Evolutionary conservation across 2,113 vertebrate species (phyloP), one percentile per base, ranked within the genome.

Genomic region (Erythrocercus mccallii): DNA sequence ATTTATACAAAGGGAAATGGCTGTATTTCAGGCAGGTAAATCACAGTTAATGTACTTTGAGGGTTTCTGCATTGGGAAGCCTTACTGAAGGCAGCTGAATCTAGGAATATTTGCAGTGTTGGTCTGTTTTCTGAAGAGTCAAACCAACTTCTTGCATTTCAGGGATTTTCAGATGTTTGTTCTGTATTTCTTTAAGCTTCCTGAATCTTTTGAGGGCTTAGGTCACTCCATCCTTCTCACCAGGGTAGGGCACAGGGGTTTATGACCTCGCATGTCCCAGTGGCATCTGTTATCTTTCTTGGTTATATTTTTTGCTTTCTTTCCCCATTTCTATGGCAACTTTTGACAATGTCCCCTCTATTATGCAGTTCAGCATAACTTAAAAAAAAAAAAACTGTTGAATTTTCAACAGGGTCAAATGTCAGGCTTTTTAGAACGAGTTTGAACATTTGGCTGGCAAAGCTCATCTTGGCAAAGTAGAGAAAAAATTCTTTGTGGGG

Each of bases 331-430:
- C 72, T 88, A 31, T 90, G 68, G 51, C 53, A 87, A 72, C 65
- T 87, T 94, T 58, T 79, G 31, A 86, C n/a, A 47, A 37, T 25
- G 35, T 74, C 45, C 30, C 6, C 60, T 83, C 76, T 83, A 64
- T 90, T 94, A 92, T 80, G 60, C 88, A 71, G 80, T 73, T 93
- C 64, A 74, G 47, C 4, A 4, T 56, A 85, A 81, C 66, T 57
- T 84, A 6, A 15, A 9, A 45, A 60, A 83, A 82, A 16, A 30
- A 28, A 6, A 58, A 1, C 50, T 44, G 24, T 83, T 92, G 86
- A 13, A 88, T 94, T 92, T 97, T 90, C 50, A 94, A 5, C 56
- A 83, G 71, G 74, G 86, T 93, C 64, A 90, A 54, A 70, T 94
- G 86, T 92, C 88, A 81, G 48, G 42, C 33, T 86, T 83, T 90